Percentiles rank a stretch among this genome's conserved stretches.
Conservation (phyloP, 2,113 vertebrate species). For the Caretta caretta region DNA sequence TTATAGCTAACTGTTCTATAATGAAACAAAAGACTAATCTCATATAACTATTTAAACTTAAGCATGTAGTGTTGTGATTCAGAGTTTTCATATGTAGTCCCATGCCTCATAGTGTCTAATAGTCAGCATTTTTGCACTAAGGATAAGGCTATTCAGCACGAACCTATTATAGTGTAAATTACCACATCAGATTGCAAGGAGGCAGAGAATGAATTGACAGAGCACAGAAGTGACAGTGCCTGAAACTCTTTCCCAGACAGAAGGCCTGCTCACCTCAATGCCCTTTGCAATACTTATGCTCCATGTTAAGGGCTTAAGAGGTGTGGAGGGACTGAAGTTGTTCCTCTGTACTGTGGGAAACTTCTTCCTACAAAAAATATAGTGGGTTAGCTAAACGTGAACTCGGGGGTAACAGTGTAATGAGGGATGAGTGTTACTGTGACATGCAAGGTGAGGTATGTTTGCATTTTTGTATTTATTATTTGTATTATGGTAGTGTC, state of each 20-base stretch:
- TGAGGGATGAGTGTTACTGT: neutral
- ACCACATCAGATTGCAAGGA: neutral
- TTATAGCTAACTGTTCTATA: neutral
- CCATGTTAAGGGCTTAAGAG: neutral
- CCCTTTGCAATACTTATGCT: neutral
- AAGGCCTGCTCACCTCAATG: neutral
- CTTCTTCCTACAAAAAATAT: neutral
- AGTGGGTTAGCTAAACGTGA: neutral
- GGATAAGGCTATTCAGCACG: neutral
- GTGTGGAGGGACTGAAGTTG: neutral
- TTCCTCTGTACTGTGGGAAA: neutral
- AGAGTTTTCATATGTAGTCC: neutral
- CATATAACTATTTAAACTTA: neutral
- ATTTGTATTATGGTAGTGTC: neutral
- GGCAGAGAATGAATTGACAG: neutral
- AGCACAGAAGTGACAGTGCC: neutral
- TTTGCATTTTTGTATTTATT: neutral
- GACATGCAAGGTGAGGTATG: neutral
- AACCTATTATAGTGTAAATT: neutral
- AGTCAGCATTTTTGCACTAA: neutral
- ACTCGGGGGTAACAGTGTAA: neutral
- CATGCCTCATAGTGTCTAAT: fast-evolving
- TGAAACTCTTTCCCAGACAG: neutral
- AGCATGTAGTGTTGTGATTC: neutral
- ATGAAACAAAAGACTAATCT: neutral